Evolutionary conservation across 2,888 invertebrate species (phyloP).

Genomic region (Cerastoderma edule): DNA sequence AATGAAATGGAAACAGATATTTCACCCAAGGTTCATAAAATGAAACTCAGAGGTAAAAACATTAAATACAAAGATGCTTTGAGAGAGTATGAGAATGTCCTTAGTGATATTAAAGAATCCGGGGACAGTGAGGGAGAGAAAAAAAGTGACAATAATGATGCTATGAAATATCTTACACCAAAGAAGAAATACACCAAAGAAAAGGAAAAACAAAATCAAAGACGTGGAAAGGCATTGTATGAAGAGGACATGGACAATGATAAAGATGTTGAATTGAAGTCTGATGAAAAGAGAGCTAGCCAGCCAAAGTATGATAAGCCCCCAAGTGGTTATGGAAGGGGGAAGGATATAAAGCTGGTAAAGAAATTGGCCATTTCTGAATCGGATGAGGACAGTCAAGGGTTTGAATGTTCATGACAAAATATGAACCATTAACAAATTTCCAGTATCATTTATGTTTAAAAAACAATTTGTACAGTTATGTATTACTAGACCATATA

Average conservation of each 20-base stretch:
- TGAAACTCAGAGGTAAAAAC: slow-evolving; percentile 17
- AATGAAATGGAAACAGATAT: background rate
- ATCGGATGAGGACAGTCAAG: slow-evolving; percentile 12
- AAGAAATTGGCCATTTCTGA: slow-evolving; percentile 2
- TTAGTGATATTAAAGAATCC: background rate
- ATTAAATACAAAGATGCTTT: slow-evolving; percentile 7
- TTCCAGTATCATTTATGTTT: too few species aligned
- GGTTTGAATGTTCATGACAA: slow-evolving; percentile 15
- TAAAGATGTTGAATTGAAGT: background rate
- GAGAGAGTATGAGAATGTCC: slow-evolving; percentile 5
- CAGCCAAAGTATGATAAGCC: background rate
- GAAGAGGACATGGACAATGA: slow-evolving; percentile 7
- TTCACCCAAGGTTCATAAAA: background rate
- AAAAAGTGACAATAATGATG: background rate
- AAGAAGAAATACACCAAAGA: slow-evolving; percentile 5
- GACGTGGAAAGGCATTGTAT: slow-evolving; percentile 17
- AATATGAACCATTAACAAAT: too few species aligned
- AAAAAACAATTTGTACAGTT: too few species aligned
- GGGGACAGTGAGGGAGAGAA: background rate
- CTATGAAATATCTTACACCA: background rate
- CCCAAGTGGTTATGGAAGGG: background rate
- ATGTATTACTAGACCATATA: too few species aligned
- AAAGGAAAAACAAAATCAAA: background rate
- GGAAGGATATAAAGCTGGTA: slow-evolving; percentile 6
- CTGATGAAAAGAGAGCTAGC: background rate